Conservation (phyloP, 1,140 invertebrate genomes). For the Pseudomyrmex sp. region DNA sequence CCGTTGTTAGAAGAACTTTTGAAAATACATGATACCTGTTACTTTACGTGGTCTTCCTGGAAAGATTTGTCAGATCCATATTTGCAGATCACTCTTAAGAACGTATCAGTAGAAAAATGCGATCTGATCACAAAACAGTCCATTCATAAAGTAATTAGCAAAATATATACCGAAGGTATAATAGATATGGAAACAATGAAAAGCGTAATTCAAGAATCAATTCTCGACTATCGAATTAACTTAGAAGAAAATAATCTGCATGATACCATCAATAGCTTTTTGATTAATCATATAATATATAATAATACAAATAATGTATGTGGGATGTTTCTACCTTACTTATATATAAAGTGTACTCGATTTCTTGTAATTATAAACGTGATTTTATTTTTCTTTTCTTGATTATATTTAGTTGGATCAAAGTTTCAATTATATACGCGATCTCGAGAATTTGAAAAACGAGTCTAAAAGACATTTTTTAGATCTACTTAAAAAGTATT, state of each 20-base stretch:
- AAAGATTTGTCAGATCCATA: conserved; percentile 89
- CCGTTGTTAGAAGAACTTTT: conserved; percentile 90
- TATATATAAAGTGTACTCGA: too few species aligned
- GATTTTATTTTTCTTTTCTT: conserved; percentile 30
- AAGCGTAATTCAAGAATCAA: conserved; percentile 90
- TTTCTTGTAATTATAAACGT: too few species aligned
- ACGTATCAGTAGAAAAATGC: conserved; percentile 90
- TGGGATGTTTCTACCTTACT: too few species aligned
- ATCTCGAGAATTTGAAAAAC: too few species aligned
- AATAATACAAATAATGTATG: too few species aligned
- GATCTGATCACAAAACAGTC: conserved; percentile 85
- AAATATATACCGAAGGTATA: conserved; percentile 86
- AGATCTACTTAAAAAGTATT: conserved; percentile 89
- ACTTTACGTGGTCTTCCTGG: conserved; percentile 78
- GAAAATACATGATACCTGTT: conserved; percentile 92
- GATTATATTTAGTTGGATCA: too few species aligned
- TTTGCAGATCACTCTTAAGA: conserved; percentile 91
- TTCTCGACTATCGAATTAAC: conserved; percentile 89
- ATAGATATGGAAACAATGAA: conserved; percentile 90
- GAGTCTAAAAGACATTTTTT: conserved; percentile 88
- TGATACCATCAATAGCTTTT: too few species aligned
- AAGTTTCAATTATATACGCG: too few species aligned
- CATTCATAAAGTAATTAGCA: conserved; percentile 87
- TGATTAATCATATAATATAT: too few species aligned
- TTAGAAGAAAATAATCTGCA: conserved; percentile 3